These are phyloP conservation scores for Frieseomelitta varia DNA, from an alignment of 1,140 invertebrate species.

Conservation along the genomic window DNA sequence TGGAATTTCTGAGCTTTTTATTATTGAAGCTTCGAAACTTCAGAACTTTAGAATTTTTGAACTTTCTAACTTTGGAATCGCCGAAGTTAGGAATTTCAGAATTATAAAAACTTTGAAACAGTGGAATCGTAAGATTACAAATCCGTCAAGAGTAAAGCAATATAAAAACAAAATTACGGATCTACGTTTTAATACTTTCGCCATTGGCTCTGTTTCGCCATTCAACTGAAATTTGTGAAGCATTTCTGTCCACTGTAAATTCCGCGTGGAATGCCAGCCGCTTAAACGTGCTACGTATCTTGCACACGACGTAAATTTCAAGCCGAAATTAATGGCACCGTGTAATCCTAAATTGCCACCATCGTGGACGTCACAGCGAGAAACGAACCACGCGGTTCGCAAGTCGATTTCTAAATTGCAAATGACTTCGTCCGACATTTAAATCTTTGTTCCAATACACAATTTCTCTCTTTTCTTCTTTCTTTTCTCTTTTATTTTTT, in stretches of 20 bases:
- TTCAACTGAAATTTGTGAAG: neutral
- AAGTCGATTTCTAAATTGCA: neutral
- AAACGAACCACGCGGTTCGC: neutral
- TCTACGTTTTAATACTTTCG: no score
- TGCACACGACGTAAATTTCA: neutral
- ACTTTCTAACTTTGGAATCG: no score
- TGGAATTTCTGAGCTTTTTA: no score
- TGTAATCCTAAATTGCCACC: slow-evolving; percentile 1
- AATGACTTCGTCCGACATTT: neutral
- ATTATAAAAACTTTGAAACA: no score
- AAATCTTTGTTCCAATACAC: neutral
- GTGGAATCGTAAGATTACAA: no score
- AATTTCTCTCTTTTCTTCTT: neutral
- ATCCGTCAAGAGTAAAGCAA: neutral
- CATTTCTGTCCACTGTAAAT: neutral
- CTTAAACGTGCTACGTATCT: neutral
- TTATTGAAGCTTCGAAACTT: no score
- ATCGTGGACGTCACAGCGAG: neutral
- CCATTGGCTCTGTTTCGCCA: no score
- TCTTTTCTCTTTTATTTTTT: neutral
- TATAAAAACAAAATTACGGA: neutral
- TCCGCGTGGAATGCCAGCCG: neutral
- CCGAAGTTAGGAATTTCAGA: no score
- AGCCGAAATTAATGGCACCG: neutral
- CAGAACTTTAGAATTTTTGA: no score